phyloP scores from a whole-genome alignment of 2,888 invertebrate genomes.

The Silvanus unidentatus region DNA sequence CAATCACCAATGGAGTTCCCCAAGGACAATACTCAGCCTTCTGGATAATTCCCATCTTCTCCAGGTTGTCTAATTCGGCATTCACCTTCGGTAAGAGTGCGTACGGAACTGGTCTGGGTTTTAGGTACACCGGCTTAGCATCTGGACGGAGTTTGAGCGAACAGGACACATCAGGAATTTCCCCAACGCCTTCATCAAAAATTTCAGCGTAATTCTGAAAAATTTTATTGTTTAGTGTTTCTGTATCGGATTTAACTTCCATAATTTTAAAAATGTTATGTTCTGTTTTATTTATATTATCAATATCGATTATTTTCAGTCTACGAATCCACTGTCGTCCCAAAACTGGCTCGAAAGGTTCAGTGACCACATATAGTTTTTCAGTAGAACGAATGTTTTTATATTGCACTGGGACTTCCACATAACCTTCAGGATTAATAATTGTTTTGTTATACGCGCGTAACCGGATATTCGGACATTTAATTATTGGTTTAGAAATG shows the following conservation, averaged over 20 bases:
- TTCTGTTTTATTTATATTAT: neutral
- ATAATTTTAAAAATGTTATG: neutral
- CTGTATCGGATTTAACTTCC: too few species aligned
- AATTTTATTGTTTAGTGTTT: neutral
- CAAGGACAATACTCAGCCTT: neutral
- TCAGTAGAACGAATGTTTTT: neutral
- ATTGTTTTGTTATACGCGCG: too few species aligned
- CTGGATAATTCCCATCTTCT: slow-evolving; percentile 2
- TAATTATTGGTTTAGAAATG: too few species aligned
- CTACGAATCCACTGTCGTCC: neutral
- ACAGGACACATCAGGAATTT: neutral
- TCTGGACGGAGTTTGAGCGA: neutral
- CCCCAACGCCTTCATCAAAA: neutral
- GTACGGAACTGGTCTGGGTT: neutral
- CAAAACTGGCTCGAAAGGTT: neutral
- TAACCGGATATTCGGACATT: too few species aligned
- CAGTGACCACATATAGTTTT: neutral
- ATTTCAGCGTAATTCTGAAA: neutral
- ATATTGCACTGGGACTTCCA: too few species aligned
- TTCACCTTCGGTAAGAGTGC: neutral
- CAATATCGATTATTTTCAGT: neutral
- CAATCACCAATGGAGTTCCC: slow-evolving; percentile 7
- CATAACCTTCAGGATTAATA: too few species aligned
- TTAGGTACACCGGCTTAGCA: neutral
- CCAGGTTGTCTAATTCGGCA: slow-evolving; percentile 5